Evolutionary conservation across 2,113 vertebrate species (phyloP), one percentile per base, ranked within the genome.

Genomic region (Junco hyemalis): DNA sequence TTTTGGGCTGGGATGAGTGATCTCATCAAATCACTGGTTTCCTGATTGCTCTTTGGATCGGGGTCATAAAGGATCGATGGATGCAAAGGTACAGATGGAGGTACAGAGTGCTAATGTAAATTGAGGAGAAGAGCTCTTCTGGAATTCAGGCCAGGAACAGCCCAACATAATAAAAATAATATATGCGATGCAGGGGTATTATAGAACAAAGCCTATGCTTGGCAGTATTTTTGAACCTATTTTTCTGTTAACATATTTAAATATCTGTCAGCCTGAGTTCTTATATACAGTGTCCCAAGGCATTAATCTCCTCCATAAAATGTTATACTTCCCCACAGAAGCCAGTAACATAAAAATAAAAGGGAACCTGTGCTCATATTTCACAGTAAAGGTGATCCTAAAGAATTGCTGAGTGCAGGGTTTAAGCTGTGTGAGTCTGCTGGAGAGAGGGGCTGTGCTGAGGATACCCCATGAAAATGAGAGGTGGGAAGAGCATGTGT

Each of bases 271-370:
- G 47, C 54, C 42, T 86, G 71, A 59, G 42, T 57, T 90, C 93
- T 70, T 81, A 61, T 14, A 66, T 2, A 33, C 28, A 70, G 68
- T 51, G 44, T 94, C 81, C 71, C 0, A 0, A 73, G 66, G 79
- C 95, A 95, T 93, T 86, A 38, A 95, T 82, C 88, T 82, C 85
- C 69, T 90, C 88, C 61, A 73, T 70, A 95, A 94, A 95, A 88
- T 63, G 29, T 44, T 77, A 14, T 26, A n/a, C 33, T 5, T 90
- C 83, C 79, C 91, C 60, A 85, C 68, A 80, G 87, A 95, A 92
- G 78, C 54, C 59, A 73, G 71, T 16, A 90, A 66, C 51, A 66
- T 47, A 91, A 56, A 91, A 87, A 89, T 57, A 85, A 91, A 92
- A 92, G 57, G 48, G 59, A 86, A 80, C 26, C 54, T 81, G 5